Conservation (phyloP, 2,888 invertebrate genomes). For the Epinotia brunnichana region DNA sequence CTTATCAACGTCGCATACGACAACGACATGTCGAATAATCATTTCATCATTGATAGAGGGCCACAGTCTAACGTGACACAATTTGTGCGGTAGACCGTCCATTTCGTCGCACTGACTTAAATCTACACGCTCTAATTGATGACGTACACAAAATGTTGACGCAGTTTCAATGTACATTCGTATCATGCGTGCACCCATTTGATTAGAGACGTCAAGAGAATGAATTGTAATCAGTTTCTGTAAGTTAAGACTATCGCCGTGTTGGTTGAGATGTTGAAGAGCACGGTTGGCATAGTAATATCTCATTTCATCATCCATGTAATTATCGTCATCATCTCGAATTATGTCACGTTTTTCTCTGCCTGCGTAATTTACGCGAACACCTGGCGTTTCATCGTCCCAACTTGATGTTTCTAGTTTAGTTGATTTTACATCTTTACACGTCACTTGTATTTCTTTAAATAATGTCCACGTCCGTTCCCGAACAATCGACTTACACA, state of each 20-base stretch:
- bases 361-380: conserved; percentile 41
- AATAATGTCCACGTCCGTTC: conserved; percentile 47
- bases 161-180: conserved; percentile 71
- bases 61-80: conserved; percentile 68
- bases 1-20: conserved; percentile 67
- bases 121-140: conserved; percentile 52
- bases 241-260: conserved; percentile 61
- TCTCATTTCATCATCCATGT: conserved; percentile 64
- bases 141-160: conserved; percentile 65
- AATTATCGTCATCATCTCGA: conserved; percentile 58
- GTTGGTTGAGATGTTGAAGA: conserved; percentile 60
- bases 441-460: conserved; percentile 49
- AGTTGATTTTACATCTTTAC: conserved; percentile 45
- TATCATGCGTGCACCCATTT: conserved; percentile 61
- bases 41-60: conserved; percentile 69
- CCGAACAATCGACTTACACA: conserved; percentile 52
- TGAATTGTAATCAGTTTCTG: conserved; percentile 67
- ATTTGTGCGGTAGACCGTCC: conserved; percentile 60
- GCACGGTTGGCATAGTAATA: conserved; percentile 68
- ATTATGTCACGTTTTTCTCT: conserved; percentile 55
- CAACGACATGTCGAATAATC: conserved; percentile 57
- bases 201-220: conserved; percentile 56
- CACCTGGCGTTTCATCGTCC: conserved; percentile 31
- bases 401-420: conserved; percentile 37
- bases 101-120: conserved; percentile 67